Evolutionary conservation across 1,140 invertebrate genomes (phyloP), one percentile per base, ranked within the genome.

Genomic region (Atta colombica): DNA sequence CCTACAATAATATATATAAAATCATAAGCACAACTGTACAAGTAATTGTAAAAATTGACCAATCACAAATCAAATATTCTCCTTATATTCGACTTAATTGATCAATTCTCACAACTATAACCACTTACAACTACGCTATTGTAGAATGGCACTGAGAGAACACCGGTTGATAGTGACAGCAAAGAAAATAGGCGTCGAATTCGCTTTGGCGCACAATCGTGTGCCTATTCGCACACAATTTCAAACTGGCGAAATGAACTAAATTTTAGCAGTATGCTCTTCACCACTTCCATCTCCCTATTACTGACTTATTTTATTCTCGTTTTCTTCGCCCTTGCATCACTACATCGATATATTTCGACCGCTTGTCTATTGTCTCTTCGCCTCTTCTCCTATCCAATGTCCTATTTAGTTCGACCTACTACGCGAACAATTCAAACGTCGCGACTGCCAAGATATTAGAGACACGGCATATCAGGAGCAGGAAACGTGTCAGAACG

Each of bases 171-270:
- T 21, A 8, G 39, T 3, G 55, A 77, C 18, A 35, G 49, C 3
- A 25, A 58, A 58, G 63, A 21, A 68, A 78, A 28, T 16, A 65
- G 39, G 2, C 45, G 28, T 61, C 58, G 74, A 90, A 88, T 88
- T 75, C 51, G 66, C 51, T 31, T 60, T 14, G 69, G 80, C 28
- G 39, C 49, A 39, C 75, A 86, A 81, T 77, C 81, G 63, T 68
- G 65, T 4, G 84, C 81, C 80, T 77, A 88, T 25, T 82, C 2
- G 28, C 28, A 90, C 92, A 92, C 87, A 89, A 88, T 92, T 91
- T 88, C 91, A 90, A 92, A 91, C 87, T 87, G 82, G 81, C 87
- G 35, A 85, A 91, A 88, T 91, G 85, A 75, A 80, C 6, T 6
- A 91, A 92, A 87, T 91, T 92, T 85, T 45, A 81, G 55, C 68